Evolutionary conservation across 2,888 invertebrate genomes (phyloP).

Genomic region (Pachliopta kotzebuea): DNA sequence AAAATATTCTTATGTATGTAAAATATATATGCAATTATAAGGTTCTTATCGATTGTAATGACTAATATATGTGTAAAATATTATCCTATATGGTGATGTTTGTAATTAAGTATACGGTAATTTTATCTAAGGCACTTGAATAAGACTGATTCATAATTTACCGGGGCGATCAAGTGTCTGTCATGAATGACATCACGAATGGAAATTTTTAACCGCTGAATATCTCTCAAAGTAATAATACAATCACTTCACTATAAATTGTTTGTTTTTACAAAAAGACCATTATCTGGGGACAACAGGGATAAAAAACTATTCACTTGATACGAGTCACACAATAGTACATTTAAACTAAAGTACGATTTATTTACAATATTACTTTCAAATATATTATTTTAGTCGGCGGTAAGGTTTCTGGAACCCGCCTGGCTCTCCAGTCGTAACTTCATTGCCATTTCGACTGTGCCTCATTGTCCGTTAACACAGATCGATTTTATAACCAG

Average conservation of each 20-base stretch:
- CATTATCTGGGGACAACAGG: too few species aligned
- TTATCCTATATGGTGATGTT: slow-evolving; percentile 21
- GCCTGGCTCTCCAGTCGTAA: too few species aligned
- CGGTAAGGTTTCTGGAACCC: too few species aligned
- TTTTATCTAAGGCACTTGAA: slow-evolving; percentile 44
- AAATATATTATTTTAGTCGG: too few species aligned
- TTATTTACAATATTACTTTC: too few species aligned
- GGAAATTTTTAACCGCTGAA: slow-evolving; percentile 22
- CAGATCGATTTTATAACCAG: too few species aligned
- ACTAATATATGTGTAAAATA: slow-evolving; percentile 1
- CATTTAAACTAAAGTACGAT: too few species aligned
- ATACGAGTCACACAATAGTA: too few species aligned
- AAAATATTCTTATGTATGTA: not conserved
- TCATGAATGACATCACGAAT: slow-evolving; percentile 34
- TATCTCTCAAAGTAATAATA: not conserved
- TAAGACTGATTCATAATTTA: slow-evolving; percentile 45
- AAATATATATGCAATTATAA: not conserved
- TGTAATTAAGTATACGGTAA: slow-evolving; percentile 38
- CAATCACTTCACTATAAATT: not conserved
- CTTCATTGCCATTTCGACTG: too few species aligned
- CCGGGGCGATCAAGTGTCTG: slow-evolving; percentile 33
- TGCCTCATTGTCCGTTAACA: too few species aligned
- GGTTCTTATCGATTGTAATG: not conserved
- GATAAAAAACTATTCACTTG: too few species aligned
- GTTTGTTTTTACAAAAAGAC: too few species aligned